Base-by-base conservation (phyloP, 35 echinoderm and acorn worm genomes). In the Eucidaris tribuloides region DNA sequence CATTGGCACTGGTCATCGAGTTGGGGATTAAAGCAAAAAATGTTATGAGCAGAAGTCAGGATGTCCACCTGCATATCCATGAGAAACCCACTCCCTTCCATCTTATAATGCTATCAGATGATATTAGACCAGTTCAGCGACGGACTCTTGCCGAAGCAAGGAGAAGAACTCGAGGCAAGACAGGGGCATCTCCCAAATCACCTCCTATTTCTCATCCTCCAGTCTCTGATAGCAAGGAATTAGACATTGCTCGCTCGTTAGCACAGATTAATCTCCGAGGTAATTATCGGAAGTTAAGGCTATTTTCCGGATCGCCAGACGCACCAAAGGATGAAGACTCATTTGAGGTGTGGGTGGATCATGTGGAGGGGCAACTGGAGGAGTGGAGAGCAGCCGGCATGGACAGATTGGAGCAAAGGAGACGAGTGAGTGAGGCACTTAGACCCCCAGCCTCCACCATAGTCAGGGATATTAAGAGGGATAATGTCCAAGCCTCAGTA, bases 381-480 rank as follows among this genome's bases (percentile, higher is more conserved):
- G 78, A 81, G 39, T 46, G 55, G 55, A 27, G 46, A 81, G 78
- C 46, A 2, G 46, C 28, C 38, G 78, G 45, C 22, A 1, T 23
- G 15, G 83, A 85, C 6, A 31, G 46, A n/a, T 19, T 58, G 3
- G 55, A 58, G 29, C 20, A 58, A 3, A 25, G 83, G 18, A 5
- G 83, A 14, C 43, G 83, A 3, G 23, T 85, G 18, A 31, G 84
- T 4, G 84, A 92, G 43, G 70, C 79, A 19, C 59, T 92, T 17
- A 41, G 84, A 30, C 65, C 79, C 28, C 84, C 90, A 39, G 81
- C 84, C 3, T 58, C 62, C 2, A 52, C 62, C 3, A 27, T 92
- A 7, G 86, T 94, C 0, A 66, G 35, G n/a, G 85, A 94, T 62
- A n/a, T 94, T 2, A 85, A 45, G 24, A 24, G 40, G 13, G 79